Evolutionary conservation across 2,888 invertebrate genomes (phyloP).

Genomic region (Ectobius pallidus): DNA sequence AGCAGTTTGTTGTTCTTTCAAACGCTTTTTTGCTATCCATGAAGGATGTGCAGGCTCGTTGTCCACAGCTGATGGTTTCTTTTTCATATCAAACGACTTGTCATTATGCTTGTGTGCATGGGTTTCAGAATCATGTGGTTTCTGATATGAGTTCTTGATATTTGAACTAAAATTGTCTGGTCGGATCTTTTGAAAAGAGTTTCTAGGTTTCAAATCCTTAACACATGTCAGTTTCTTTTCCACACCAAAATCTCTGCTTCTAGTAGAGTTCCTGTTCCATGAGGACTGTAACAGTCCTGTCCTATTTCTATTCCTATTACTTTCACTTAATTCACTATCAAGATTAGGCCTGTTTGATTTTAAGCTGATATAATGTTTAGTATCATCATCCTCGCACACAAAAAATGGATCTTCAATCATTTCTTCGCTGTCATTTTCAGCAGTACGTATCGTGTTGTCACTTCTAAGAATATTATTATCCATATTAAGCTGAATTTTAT

Average conservation of each 20-base stretch:
- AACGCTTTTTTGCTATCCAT: conserved; percentile 60
- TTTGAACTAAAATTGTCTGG: no score
- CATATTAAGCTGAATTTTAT: no score
- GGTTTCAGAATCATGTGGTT: no score
- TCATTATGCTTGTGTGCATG: no score
- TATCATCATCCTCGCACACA: background rate
- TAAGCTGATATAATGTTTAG: background rate
- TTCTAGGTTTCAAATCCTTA: no score
- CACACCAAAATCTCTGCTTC: no score
- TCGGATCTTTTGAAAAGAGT: no score
- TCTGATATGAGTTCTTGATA: no score
- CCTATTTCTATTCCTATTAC: no score
- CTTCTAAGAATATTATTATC: background rate
- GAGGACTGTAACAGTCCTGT: background rate
- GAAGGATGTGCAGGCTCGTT: conserved; percentile 56
- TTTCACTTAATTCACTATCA: background rate
- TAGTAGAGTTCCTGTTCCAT: background rate
- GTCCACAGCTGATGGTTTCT: no score
- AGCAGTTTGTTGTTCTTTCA: conserved; percentile 32
- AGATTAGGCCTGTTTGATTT: background rate
- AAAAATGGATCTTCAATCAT: conserved; percentile 3
- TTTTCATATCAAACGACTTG: background rate
- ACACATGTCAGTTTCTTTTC: no score
- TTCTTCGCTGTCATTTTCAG: background rate
- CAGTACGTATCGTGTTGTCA: background rate